Percentiles rank a stretch among this genome's conserved stretches.
phyloP scores from a whole-genome alignment of 2,113 vertebrate species.

The Daboia siamensis region DNA sequence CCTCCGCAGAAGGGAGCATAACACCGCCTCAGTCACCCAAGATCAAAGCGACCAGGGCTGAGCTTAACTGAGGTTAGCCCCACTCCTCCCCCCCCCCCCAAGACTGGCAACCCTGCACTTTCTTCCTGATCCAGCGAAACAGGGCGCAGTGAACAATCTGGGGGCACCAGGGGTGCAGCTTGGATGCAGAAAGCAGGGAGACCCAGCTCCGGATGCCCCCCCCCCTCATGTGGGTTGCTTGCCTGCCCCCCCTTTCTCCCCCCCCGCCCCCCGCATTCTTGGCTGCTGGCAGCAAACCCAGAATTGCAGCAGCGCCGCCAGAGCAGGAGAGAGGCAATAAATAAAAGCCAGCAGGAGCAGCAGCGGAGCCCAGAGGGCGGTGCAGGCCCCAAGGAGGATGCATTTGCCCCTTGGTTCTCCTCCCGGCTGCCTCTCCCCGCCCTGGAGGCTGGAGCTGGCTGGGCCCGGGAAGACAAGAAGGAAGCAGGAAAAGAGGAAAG shows the following conservation, averaged over 20 bases:
- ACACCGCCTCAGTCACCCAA: neutral
- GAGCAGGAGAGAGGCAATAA: conserved; percentile 92
- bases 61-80: neutral
- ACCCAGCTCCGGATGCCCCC: conserved; percentile 45
- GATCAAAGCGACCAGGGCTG: neutral
- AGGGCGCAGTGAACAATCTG: neutral
- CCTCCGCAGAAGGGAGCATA: neutral
- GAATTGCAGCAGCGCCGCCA: conserved; percentile 90
- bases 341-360: conserved; percentile 87
- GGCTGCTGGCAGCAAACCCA: conserved; percentile 84
- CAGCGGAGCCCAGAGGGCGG: conserved; percentile 86
- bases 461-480: neutral
- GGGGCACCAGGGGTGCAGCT: neutral
- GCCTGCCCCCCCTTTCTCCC: conserved; percentile 54
- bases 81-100: accelerated
- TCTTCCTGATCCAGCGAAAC: neutral
- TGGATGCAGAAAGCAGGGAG: neutral
- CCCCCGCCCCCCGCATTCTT: conserved; percentile 38
- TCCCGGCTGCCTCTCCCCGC: conserved; percentile 74
- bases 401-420: conserved; percentile 87
- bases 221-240: conserved; percentile 68
- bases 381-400: conserved; percentile 72
- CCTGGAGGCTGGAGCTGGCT: conserved; percentile 83
- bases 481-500: too few relatives aligned
- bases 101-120: neutral